Evolutionary conservation across 2,888 invertebrate species (phyloP).

Genomic region (Aporophyla nigra): DNA sequence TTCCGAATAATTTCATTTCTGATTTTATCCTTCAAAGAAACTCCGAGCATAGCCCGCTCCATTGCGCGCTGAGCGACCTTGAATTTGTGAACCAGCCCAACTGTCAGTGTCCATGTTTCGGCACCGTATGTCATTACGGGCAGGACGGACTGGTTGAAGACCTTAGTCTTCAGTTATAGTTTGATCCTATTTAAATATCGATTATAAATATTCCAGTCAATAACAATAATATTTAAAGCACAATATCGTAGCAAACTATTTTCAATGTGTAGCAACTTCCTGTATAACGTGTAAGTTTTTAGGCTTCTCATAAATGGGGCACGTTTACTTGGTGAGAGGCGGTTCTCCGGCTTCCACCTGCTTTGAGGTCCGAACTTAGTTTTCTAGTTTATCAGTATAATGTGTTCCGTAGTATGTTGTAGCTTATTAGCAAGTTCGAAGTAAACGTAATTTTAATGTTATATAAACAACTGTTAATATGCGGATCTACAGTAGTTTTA

Average conservation of each 20-base stretch:
- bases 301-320: constrained; percentile 41
- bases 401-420: background rate
- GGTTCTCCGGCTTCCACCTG: constrained; percentile 36
- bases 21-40: no score
- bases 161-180: no score
- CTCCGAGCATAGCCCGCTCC: no score
- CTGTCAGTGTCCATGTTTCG: no score
- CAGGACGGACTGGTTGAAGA: no score
- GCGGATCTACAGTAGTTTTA: no score
- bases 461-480: background rate
- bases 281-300: constrained; percentile 10
- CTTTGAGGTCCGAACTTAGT: constrained; percentile 39
- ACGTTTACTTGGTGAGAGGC: constrained; percentile 15
- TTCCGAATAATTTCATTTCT: no score
- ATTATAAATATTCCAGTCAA: background rate
- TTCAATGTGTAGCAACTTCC: constrained; percentile 11
- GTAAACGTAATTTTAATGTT: background rate
- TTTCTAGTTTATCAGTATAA: constrained; percentile 16
- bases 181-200: no score
- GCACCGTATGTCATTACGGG: no score
- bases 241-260: constrained; percentile 9
- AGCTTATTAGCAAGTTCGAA: background rate
- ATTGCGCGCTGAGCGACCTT: no score
- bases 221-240: constrained; percentile 5
- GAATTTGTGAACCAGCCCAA: no score